Conservation (phyloP, 2,888 invertebrate species). For the Steromphala cineraria region DNA sequence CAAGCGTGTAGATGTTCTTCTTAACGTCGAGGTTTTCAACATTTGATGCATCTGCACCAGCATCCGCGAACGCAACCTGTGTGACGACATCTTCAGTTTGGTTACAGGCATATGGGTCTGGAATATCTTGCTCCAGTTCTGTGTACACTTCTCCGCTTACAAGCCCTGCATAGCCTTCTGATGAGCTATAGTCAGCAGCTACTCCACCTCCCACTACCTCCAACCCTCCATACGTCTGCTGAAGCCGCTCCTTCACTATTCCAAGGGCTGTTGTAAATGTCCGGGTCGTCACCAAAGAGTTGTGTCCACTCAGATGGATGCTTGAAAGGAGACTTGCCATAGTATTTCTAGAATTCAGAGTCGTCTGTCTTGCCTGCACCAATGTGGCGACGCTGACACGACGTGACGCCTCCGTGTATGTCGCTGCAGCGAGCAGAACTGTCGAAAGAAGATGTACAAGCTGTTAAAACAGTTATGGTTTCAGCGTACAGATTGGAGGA, state of each 20-base stretch:
- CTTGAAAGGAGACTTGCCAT: not conserved
- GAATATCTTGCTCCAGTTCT: not conserved
- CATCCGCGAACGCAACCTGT: not conserved
- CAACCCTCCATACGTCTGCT: conserved; percentile 25
- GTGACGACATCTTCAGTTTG: not conserved
- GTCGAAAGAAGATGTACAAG: not conserved
- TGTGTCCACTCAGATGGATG: not conserved
- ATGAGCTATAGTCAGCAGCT: conserved; percentile 7
- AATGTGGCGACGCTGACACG: not conserved
- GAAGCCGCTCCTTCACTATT: not conserved
- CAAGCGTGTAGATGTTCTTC: not conserved
- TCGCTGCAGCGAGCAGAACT: not conserved
- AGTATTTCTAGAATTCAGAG: not conserved
- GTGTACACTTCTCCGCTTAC: conserved; percentile 10
- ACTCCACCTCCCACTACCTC: conserved; percentile 30
- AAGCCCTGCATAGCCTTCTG: not conserved
- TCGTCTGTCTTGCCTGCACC: no score
- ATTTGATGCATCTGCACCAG: not conserved
- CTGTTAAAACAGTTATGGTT: no score
- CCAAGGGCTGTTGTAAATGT: conserved; percentile 27
- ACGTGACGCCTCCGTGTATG: not conserved
- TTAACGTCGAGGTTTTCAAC: not conserved
- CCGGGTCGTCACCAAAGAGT: not conserved
- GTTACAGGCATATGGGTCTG: not conserved
- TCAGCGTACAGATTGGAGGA: no score